These are phyloP conservation scores for Cranoglanis bouderius DNA, from an alignment of 2,113 vertebrate species.

Conservation along the genomic window DNA sequence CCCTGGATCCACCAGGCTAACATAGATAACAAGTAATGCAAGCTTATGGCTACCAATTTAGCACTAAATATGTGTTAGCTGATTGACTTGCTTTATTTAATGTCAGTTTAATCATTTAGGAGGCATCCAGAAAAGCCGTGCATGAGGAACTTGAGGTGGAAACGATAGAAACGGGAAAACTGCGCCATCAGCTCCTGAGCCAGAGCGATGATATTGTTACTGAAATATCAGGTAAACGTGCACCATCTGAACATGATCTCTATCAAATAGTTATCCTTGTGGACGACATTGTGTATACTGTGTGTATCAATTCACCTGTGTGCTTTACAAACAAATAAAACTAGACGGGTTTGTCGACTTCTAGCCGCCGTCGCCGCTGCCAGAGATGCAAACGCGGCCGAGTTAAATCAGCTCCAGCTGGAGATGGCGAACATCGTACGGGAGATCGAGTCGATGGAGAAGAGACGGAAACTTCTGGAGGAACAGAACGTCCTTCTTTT, in stretches of 20 bases:
- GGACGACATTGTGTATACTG: background rate
- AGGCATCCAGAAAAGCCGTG: constrained; percentile 67
- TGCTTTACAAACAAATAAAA: background rate
- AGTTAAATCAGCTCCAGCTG: constrained; percentile 67
- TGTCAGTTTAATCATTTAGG: constrained; percentile 57
- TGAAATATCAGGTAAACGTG: constrained; percentile 72
- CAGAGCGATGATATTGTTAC: constrained; percentile 60
- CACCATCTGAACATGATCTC: too few relatives aligned
- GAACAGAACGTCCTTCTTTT: constrained; percentile 60
- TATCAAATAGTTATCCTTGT: background rate
- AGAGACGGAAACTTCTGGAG: constrained; percentile 58
- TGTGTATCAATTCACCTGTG: background rate
- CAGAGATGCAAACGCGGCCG: constrained; percentile 52
- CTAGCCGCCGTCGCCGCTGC: constrained; percentile 71
- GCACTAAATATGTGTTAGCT: background rate
- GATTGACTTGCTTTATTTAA: background rate
- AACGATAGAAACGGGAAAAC: constrained; percentile 79
- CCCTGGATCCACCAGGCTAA: background rate
- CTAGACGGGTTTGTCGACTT: background rate
- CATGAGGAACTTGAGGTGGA: constrained; percentile 79
- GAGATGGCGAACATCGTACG: constrained; percentile 45
- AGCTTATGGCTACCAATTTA: background rate
- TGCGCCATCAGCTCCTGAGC: constrained; percentile 66
- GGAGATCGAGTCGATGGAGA: constrained; percentile 54
- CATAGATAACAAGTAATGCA: background rate